A percentile compares a stretch with the other conserved stretches of the same genome.
phyloP scores from a whole-genome alignment of 2,797 vertebrate species.

The Sus cebifrons region DNA sequence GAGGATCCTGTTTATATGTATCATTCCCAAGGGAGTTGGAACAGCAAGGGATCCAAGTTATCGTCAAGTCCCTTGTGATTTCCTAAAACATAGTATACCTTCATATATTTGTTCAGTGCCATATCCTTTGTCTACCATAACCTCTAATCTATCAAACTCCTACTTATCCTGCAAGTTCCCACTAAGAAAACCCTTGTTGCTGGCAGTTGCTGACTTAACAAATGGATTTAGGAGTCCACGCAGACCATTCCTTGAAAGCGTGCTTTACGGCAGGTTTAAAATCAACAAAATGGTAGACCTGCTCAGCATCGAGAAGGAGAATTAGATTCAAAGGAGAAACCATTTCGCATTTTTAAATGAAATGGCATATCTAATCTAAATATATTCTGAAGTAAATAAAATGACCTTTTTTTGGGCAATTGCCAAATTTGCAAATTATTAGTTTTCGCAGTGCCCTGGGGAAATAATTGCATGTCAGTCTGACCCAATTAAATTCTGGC shows the following conservation, averaged over 20 bases:
- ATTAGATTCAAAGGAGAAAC: neutral
- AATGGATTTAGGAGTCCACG: neutral
- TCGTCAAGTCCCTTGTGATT: neutral
- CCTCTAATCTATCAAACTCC: neutral
- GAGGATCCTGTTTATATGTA: neutral
- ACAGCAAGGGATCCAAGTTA: neutral
- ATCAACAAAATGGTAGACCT: neutral
- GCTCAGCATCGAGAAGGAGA: neutral
- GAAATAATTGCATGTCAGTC: neutral
- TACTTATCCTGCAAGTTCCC: neutral
- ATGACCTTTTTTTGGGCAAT: neutral
- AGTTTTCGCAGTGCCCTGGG: neutral
- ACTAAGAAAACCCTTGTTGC: neutral
- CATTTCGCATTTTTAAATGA: slow-evolving; percentile 40
- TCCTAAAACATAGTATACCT: neutral
- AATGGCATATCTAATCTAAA: neutral
- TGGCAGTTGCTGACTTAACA: neutral
- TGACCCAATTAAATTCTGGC: neutral
- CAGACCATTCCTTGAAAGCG: neutral
- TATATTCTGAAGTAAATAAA: slow-evolving; percentile 44
- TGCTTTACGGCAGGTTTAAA: neutral
- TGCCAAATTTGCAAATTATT: slow-evolving; percentile 48
- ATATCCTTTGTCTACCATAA: neutral
- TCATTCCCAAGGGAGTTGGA: neutral
- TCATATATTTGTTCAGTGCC: neutral